Base-by-base conservation (phyloP, 2,888 invertebrate genomes). In the Xanthia togata region DNA sequence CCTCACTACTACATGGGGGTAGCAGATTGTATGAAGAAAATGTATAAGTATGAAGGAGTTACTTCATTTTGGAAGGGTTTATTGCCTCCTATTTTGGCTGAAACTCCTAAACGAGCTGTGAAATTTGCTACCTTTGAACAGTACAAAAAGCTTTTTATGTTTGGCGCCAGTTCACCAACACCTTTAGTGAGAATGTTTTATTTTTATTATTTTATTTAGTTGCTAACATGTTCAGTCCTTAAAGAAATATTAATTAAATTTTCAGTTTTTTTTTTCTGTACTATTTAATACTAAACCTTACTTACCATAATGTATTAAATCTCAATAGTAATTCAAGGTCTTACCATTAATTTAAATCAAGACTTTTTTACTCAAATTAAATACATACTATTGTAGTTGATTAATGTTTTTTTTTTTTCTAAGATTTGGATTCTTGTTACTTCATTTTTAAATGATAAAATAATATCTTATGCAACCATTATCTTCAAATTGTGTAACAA, bases 51-150 rank as follows among this genome's bases (percentile, higher is more conserved):
- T 87, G 99, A 99, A 97, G 99, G 99, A 4, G 83, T 98, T 20
- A 96, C 97, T 69, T 98, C 99, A 17, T 98, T 98, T 93, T 99
- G 99, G 98, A 99, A 99, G 96, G 99, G 99, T 81, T 98, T 99
- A 86, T 88, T 99, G 85, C 99, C 99, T 9, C 99, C 99, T 12
- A 98, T 99, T 88, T 93, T 99, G 81, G 99, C 98, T 14, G 99
- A 99, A 96, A 99, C 99, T 1, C 99, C 99, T 3, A 99, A 99
- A 94, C 95, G 99, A 91, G 99, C 99, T 26, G 98, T 98, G 23
- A 99, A 99, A 97, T 99, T 99, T 95, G 98, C 99, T 90, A 98
- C 98, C 47, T 99, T 99, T 96, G 99, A 99, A 94, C 99, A 99
- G 93, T 99, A 98, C 91, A 99, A 99, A 96, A 97, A 97, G 88